A percentile compares a stretch with the other conserved stretches of the same genome.
These are phyloP conservation scores for Pasiphila rectangulata DNA, from an alignment of 2,888 invertebrate species.

Conservation along the genomic window DNA sequence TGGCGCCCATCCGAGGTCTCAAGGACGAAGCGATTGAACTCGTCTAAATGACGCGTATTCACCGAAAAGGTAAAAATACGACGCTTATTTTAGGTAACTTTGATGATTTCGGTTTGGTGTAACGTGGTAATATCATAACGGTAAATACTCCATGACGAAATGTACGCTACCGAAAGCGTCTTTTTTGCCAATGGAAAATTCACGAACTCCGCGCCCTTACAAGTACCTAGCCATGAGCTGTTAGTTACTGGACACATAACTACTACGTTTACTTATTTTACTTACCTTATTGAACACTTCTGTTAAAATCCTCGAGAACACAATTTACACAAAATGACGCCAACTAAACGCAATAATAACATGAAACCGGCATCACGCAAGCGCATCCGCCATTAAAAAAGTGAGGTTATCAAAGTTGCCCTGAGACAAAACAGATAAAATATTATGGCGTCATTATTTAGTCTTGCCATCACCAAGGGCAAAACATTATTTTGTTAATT, in stretches of 20 bases:
- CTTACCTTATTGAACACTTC: conserved; percentile 50
- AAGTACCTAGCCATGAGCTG: conserved; percentile 19
- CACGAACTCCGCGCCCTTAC: conserved; percentile 42
- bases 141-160: conserved; percentile 53
- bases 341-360: conserved; percentile 69
- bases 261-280: conserved; percentile 20
- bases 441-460: no score
- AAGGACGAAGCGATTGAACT: conserved; percentile 56
- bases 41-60: conserved; percentile 47
- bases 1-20: conserved; percentile 62
- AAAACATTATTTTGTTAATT: no score
- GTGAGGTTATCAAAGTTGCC: conserved; percentile 57
- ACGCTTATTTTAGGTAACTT: conserved; percentile 14
- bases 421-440: conserved; percentile 28
- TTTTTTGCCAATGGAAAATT: conserved; percentile 69
- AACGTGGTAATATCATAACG: conserved; percentile 45
- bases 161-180: conserved; percentile 69
- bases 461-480: no score
- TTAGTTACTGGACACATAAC: not conserved
- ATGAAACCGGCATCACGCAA: conserved; percentile 80
- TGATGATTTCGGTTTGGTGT: conserved; percentile 37
- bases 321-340: conserved; percentile 64
- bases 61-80: conserved; percentile 31
- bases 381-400: conserved; percentile 76
- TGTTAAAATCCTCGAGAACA: conserved; percentile 51